Evolutionary conservation across 2,888 invertebrate genomes (phyloP), one percentile per base, ranked within the genome.

Genomic region (Drosophila stalkeri): DNA sequence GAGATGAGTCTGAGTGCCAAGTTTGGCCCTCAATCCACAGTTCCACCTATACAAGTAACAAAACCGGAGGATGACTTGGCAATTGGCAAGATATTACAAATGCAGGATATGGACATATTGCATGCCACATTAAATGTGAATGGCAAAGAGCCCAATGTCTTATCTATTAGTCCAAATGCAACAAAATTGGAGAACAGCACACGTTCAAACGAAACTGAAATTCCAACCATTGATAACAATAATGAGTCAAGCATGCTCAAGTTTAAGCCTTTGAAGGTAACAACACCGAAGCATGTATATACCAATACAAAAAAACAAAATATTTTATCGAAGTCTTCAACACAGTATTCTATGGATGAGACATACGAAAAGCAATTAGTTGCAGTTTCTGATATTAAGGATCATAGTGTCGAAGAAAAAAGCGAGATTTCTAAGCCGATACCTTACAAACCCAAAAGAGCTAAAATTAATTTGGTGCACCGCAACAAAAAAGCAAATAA

Each of bases 401-500:
- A 37, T 14, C 20, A 18, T 3, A 16, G 35, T 0, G 44, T 20
- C 8, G 49, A 47, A 7, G 51, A 64, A n/a, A 39, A 43, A 3
- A 57, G 31, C 9, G 14, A 56, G 8, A 9, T n/a, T 6, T 16
- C 51, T 4, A 71, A 49, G 20, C 55, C 56, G 1, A 1, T 43
- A 6, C 66, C 83, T 7, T 55, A 82, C 7, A 71, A 80, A n/a
- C 80, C 81, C 23, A 91, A 81, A 41, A 92, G 81, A 52, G 90
- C 82, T 1, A 91, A 88, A 82, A 75, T 91, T 2, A 92, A 92
- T 77, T 80, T 91, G 44, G 90, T 91, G 2, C 86, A 85, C 51
- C 90, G 91, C 5, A 86, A 74, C 12, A 91, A 89, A 46, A 85
- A 73, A 60, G 20, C 61, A 5, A 72, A 18, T 35, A 6, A 23